Evolutionary conservation across 2,888 invertebrate species (phyloP).

Genomic region (Melieria omissa): DNA sequence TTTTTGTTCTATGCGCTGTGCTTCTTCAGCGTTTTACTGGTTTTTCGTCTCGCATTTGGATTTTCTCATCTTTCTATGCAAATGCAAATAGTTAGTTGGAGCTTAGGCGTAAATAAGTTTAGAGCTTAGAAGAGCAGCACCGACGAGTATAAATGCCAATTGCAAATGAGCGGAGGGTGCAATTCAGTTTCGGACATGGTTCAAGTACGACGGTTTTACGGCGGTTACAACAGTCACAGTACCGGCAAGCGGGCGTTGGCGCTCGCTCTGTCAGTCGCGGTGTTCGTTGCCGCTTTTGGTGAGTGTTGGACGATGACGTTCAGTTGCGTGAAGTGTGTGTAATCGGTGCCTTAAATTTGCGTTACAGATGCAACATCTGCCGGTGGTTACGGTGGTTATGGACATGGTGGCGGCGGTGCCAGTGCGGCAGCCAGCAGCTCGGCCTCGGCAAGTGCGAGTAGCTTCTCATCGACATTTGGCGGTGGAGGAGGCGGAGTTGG

Average conservation of each 20-base stretch:
- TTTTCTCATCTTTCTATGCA: constrained; percentile 49
- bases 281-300: constrained; percentile 27
- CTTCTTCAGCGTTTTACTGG: too few species aligned
- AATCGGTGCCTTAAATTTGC: neutral
- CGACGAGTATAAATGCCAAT: constrained; percentile 32
- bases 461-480: constrained; percentile 45
- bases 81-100: constrained; percentile 16
- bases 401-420: constrained; percentile 36
- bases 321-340: neutral
- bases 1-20: too few species aligned
- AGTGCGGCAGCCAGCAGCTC: constrained; percentile 45
- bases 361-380: constrained; percentile 31
- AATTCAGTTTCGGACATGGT: constrained; percentile 31
- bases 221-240: constrained; percentile 6
- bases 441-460: constrained; percentile 48
- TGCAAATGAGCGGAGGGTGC: constrained; percentile 11
- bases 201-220: neutral
- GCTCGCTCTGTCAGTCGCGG: constrained; percentile 14
- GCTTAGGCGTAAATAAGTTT: too few species aligned
- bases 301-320: constrained; percentile 6
- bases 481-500: constrained; percentile 40
- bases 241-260: constrained; percentile 16
- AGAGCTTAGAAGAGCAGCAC: too few species aligned
- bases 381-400: constrained; percentile 36
- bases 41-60: constrained; percentile 26